Percentiles rank a stretch among this genome's conserved stretches.
phyloP scores from a whole-genome alignment of 1,140 invertebrate genomes.

The Drosophila triauraria region DNA sequence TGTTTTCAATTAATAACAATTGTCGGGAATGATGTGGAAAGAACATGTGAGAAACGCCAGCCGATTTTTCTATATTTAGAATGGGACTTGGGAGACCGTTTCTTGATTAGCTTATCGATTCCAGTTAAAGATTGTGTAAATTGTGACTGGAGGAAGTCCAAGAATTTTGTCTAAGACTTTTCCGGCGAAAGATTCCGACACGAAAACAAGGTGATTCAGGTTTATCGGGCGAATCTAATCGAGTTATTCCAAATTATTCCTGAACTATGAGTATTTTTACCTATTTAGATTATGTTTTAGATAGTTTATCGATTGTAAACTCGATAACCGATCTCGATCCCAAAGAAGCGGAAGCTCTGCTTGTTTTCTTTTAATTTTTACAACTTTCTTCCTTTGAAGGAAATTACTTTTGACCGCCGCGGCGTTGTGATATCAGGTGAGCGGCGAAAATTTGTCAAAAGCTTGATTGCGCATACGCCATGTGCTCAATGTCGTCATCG shows the following conservation, averaged over 20 bases:
- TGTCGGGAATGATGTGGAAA: conserved; percentile 33
- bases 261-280: no score
- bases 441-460: not conserved
- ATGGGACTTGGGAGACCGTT: no score
- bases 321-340: not conserved
- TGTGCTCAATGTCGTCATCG: conserved; percentile 71
- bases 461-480: conserved; percentile 65
- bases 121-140: conserved; percentile 1
- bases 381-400: conserved; percentile 1
- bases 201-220: conserved; percentile 3
- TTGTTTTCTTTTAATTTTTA: not conserved
- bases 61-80: conserved; percentile 2
- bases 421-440: conserved; percentile 2
- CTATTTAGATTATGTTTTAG: not conserved
- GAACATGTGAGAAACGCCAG: conserved; percentile 4
- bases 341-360: not conserved
- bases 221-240: not conserved
- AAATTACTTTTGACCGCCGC: not conserved
- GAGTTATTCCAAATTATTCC: no score
- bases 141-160: not conserved
- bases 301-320: not conserved
- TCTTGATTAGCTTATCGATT: conserved; percentile 1
- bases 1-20: conserved; percentile 80
- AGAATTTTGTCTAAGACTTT: not conserved
- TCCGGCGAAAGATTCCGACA: not conserved